Conservation (phyloP, 2,113 vertebrate species). For the Eleginops maclovinus region DNA sequence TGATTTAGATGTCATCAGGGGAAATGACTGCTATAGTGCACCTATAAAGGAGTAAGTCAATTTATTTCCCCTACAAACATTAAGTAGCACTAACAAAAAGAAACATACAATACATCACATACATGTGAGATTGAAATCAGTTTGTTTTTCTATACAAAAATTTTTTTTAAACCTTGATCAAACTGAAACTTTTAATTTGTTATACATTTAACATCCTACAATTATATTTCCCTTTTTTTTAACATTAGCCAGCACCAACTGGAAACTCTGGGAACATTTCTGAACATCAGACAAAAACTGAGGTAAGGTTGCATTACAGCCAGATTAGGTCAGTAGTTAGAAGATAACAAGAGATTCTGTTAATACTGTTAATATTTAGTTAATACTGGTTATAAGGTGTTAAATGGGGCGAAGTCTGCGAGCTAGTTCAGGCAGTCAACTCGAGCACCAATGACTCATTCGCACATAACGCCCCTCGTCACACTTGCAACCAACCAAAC, state of each 20-base stretch:
- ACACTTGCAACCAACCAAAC: too few relatives aligned
- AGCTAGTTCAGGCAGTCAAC: too few relatives aligned
- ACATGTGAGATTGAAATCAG: neutral
- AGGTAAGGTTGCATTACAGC: neutral
- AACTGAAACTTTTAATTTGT: neutral
- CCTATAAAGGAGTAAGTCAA: conserved; percentile 26
- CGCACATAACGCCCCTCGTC: too few relatives aligned
- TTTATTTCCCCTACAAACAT: neutral
- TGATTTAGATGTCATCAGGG: conserved; percentile 64
- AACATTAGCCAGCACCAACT: neutral
- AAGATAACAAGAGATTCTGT: neutral
- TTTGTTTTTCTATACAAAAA: neutral
- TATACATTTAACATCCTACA: neutral
- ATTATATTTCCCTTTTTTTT: neutral
- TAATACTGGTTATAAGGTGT: too few relatives aligned
- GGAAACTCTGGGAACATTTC: neutral
- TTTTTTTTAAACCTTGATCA: too few relatives aligned
- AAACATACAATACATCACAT: neutral
- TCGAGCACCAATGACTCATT: too few relatives aligned
- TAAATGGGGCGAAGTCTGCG: too few relatives aligned
- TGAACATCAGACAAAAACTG: neutral
- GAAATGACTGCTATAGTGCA: conserved; percentile 22
- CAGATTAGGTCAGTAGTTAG: neutral
- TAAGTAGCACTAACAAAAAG: neutral
- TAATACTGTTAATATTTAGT: too few relatives aligned